These are phyloP conservation scores for Dilophus febrilis DNA, from an alignment of 2,888 invertebrate genomes.

Conservation along the genomic window DNA sequence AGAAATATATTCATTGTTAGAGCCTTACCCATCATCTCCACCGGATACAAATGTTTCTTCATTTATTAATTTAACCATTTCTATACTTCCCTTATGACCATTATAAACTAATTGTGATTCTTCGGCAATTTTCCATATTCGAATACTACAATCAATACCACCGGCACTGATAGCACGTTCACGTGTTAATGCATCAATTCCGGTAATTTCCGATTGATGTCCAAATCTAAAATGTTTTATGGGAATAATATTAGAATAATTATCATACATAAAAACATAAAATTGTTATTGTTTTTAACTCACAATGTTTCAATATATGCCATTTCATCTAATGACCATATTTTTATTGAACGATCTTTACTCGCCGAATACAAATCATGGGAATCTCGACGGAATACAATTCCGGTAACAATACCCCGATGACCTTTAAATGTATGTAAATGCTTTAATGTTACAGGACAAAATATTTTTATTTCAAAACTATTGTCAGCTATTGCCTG, in stretches of 20 bases:
- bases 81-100: constrained; percentile 67
- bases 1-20: not conserved
- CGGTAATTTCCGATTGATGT: constrained; percentile 72
- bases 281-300: too few relatives aligned
- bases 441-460: constrained; percentile 55
- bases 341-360: constrained; percentile 67
- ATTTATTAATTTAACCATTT: constrained; percentile 76
- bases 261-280: not conserved
- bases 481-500: constrained; percentile 51
- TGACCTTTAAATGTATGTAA: constrained; percentile 70
- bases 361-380: constrained; percentile 72
- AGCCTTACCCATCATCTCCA: constrained; percentile 69
- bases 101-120: constrained; percentile 93
- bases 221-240: constrained; percentile 49
- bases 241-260: too few relatives aligned
- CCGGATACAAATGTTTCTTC: constrained; percentile 88
- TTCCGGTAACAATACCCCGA: constrained; percentile 50
- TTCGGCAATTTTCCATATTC: constrained; percentile 94
- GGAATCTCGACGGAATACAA: constrained; percentile 70
- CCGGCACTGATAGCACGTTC: constrained; percentile 83
- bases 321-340: constrained; percentile 94
- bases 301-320: constrained; percentile 84
- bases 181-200: constrained; percentile 70
- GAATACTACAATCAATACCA: constrained; percentile 67
- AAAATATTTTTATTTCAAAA: constrained; percentile 66